Conservation (phyloP, 2,797 vertebrate genomes). For the Takifugu rubripes region DNA sequence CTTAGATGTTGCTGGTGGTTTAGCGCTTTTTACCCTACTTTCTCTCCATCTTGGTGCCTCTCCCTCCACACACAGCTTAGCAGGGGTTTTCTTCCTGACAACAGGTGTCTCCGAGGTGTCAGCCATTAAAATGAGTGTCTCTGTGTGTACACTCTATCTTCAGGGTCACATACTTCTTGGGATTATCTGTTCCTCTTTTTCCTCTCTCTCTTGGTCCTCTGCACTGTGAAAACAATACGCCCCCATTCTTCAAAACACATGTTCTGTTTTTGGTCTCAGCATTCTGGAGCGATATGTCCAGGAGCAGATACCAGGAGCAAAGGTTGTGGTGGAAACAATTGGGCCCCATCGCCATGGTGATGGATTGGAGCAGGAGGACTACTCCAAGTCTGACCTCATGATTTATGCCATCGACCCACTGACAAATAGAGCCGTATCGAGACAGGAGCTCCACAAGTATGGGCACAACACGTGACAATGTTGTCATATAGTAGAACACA, state of each 20-base stretch:
- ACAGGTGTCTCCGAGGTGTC: slow-evolving; percentile 38
- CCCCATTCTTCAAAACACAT: no score
- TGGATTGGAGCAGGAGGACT: slow-evolving; percentile 90
- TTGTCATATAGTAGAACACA: not conserved
- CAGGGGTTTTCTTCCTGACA: slow-evolving; percentile 23
- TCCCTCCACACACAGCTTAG: not conserved
- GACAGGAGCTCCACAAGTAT: slow-evolving; percentile 94
- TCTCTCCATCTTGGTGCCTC: not conserved
- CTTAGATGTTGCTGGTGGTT: slow-evolving; percentile 8
- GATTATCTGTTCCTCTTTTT: slow-evolving; percentile 11
- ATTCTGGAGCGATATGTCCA: slow-evolving; percentile 93
- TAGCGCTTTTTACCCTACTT: slow-evolving; percentile 14
- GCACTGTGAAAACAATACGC: not conserved
- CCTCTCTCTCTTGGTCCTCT: not conserved
- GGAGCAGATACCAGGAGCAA: slow-evolving; percentile 92
- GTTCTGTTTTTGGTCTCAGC: slow-evolving; percentile 54
- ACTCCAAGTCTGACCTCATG: slow-evolving; percentile 91
- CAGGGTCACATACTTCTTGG: not conserved
- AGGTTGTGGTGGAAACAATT: slow-evolving; percentile 92
- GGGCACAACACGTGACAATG: slow-evolving; percentile 37
- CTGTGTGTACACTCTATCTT: not conserved
- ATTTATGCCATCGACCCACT: slow-evolving; percentile 95
- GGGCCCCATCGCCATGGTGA: slow-evolving; percentile 86
- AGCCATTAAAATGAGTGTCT: slow-evolving; percentile 7
- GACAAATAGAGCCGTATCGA: slow-evolving; percentile 91